Evolutionary conservation across 2,888 invertebrate species (phyloP).

Genomic region (Coleophora flavipennella): DNA sequence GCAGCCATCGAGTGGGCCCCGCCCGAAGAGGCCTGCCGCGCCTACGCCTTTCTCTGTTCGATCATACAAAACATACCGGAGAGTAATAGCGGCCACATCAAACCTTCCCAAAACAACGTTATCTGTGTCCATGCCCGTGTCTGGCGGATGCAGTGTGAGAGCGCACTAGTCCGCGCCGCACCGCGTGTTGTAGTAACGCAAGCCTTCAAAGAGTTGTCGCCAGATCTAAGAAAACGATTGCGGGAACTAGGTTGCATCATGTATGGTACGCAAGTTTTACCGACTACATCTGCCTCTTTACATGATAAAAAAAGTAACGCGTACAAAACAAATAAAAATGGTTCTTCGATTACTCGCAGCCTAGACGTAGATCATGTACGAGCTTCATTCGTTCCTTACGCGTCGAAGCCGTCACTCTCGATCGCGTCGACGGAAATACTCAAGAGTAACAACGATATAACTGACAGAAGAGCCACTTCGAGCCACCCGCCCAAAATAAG

Average conservation of each 20-base stretch:
- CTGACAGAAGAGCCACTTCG: conserved; percentile 23
- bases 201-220: conserved; percentile 45
- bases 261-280: conserved; percentile 30
- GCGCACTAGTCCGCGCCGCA: conserved; percentile 40
- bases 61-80: conserved; percentile 28
- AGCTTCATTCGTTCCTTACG: conserved; percentile 47
- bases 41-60: conserved; percentile 72
- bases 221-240: conserved; percentile 42
- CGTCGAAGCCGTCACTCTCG: conserved; percentile 30
- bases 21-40: conserved; percentile 86
- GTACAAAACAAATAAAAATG: conserved; percentile 17
- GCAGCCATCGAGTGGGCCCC: conserved; percentile 84
- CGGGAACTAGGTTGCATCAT: conserved; percentile 48
- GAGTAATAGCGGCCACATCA: conserved; percentile 23
- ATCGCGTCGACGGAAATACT: conserved; percentile 21
- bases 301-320: conserved; percentile 26
- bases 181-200: conserved; percentile 42
- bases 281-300: conserved; percentile 15
- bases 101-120: conserved; percentile 20
- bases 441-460: conserved; percentile 23
- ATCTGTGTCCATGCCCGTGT: conserved; percentile 27
- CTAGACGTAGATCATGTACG: conserved; percentile 49
- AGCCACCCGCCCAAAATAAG: conserved; percentile 36
- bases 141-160: conserved; percentile 48
- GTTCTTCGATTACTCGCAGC: conserved; percentile 22